A percentile compares a stretch with the other conserved stretches of the same genome.
Evolutionary conservation across 1,140 invertebrate species (phyloP).

Genomic region (Drosophila ambigua): DNA sequence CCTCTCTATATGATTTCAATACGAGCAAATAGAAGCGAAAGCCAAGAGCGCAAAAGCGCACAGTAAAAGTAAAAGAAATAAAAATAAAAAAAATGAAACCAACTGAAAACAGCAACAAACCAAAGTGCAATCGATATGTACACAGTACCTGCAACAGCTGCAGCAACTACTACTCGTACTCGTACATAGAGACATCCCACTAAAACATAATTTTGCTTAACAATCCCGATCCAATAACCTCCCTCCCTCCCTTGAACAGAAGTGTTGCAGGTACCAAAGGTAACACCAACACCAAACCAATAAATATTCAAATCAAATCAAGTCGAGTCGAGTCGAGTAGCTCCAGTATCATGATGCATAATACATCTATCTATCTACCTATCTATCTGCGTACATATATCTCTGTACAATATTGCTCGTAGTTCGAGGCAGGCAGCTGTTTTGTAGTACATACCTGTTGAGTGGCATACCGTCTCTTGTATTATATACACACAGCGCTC

Average conservation of each 20-base stretch:
- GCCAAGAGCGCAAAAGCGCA: neutral
- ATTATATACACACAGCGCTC: conserved; percentile 42
- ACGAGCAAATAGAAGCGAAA: conserved; percentile 26
- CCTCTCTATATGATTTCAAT: conserved; percentile 46
- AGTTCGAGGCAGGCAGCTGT: conserved; percentile 8
- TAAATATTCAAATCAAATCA: conserved; percentile 15
- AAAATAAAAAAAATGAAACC: conserved; percentile 21
- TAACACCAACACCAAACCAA: neutral
- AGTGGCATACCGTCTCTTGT: conserved; percentile 24
- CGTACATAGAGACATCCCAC: conserved; percentile 21
- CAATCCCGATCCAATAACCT: neutral
- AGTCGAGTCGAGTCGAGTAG: conserved; percentile 20
- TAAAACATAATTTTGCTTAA: conserved; percentile 3
- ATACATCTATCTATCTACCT: neutral
- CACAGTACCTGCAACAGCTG: neutral
- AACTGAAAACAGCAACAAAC: conserved; percentile 69
- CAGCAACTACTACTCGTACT: neutral
- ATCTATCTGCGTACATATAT: too few relatives aligned
- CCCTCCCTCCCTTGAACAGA: too few relatives aligned
- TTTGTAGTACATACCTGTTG: neutral
- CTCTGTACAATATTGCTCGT: conserved; percentile 1
- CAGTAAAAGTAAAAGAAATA: conserved; percentile 20
- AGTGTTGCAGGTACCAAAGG: conserved; percentile 22
- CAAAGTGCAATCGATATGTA: conserved; percentile 56
- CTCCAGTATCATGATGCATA: conserved; percentile 30